Percentiles rank a stretch among this genome's conserved stretches.
phyloP scores from a whole-genome alignment of 2,888 invertebrate species.

The Leptinotarsa haldemani region DNA sequence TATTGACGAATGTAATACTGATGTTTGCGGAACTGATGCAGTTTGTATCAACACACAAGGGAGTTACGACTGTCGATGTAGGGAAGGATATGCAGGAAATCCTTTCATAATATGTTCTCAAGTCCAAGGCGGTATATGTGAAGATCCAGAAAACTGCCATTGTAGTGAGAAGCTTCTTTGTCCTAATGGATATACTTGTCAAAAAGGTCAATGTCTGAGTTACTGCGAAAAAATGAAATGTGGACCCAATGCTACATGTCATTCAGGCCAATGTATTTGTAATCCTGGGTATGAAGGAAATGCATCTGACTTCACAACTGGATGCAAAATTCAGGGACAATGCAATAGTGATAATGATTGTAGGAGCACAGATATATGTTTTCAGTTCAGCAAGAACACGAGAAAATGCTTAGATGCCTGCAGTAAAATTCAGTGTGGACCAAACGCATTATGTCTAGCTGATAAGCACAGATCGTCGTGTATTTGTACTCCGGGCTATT shows the following conservation, averaged over 20 bases:
- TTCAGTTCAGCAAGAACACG: slow-evolving; percentile 81
- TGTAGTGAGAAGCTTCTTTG: slow-evolving; percentile 80
- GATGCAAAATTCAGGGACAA: slow-evolving; percentile 80
- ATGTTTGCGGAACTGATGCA: slow-evolving; percentile 86
- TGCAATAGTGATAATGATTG: slow-evolving; percentile 87
- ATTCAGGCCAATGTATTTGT: slow-evolving; percentile 83
- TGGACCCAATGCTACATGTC: slow-evolving; percentile 85
- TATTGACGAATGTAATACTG: slow-evolving; percentile 83
- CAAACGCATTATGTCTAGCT: slow-evolving; percentile 87
- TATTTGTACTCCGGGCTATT: slow-evolving; percentile 84
- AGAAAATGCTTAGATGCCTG: slow-evolving; percentile 90
- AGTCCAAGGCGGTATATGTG: slow-evolving; percentile 77
- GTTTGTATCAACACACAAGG: slow-evolving; percentile 91
- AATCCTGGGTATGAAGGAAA: slow-evolving; percentile 82
- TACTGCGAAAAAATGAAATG: slow-evolving; percentile 81
- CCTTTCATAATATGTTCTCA: slow-evolving; percentile 86
- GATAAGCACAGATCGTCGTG: slow-evolving; percentile 88
- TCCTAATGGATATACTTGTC: slow-evolving; percentile 81
- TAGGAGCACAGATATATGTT: slow-evolving; percentile 86
- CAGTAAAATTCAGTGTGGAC: slow-evolving; percentile 88
- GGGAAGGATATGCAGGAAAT: slow-evolving; percentile 86
- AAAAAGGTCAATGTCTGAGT: slow-evolving; percentile 79
- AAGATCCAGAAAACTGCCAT: slow-evolving; percentile 76
- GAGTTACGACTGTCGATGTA: slow-evolving; percentile 89
- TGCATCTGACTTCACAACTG: slow-evolving; percentile 76